These are phyloP conservation scores for Drosophila koepferae DNA, from an alignment of 2,888 invertebrate species.

Conservation along the genomic window DNA sequence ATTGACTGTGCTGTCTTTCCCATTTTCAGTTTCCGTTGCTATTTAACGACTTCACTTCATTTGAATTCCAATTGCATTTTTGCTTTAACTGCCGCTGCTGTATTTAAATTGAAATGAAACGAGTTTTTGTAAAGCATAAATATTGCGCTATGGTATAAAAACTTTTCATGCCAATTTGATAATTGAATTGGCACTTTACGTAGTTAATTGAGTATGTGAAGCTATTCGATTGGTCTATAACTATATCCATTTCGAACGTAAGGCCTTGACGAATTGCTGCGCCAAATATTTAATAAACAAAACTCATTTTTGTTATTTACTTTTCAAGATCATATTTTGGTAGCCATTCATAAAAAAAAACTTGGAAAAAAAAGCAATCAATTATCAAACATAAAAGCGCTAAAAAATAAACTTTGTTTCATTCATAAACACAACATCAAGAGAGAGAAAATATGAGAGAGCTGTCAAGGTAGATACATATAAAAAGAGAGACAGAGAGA, in stretches of 20 bases:
- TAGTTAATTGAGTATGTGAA: slow-evolving; percentile 2
- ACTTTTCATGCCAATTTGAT: slow-evolving; percentile 11
- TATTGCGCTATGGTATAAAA: background rate
- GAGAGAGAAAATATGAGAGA: background rate
- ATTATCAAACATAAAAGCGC: slow-evolving; percentile 15
- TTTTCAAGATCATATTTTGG: background rate
- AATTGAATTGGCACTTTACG: background rate
- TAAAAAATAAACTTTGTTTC: slow-evolving; percentile 10
- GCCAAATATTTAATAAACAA: background rate
- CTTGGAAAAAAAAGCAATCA: slow-evolving; percentile 3
- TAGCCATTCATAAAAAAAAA: slow-evolving; percentile 36
- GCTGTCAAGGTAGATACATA: background rate
- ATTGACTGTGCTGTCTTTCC: background rate
- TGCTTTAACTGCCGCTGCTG: background rate
- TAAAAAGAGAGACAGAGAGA: background rate
- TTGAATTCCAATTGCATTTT: slow-evolving; percentile 1
- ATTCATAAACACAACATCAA: slow-evolving; percentile 38
- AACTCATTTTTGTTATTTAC: background rate
- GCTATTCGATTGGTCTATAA: background rate
- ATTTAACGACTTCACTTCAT: background rate
- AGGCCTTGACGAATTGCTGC: background rate
- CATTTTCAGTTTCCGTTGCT: background rate
- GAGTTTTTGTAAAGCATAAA: background rate
- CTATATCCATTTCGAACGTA: background rate
- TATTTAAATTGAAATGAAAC: background rate